A percentile compares a stretch with the other conserved stretches of the same genome.
phyloP scores from a whole-genome alignment of 1,140 invertebrate genomes.

The Drosophila tristis region DNA sequence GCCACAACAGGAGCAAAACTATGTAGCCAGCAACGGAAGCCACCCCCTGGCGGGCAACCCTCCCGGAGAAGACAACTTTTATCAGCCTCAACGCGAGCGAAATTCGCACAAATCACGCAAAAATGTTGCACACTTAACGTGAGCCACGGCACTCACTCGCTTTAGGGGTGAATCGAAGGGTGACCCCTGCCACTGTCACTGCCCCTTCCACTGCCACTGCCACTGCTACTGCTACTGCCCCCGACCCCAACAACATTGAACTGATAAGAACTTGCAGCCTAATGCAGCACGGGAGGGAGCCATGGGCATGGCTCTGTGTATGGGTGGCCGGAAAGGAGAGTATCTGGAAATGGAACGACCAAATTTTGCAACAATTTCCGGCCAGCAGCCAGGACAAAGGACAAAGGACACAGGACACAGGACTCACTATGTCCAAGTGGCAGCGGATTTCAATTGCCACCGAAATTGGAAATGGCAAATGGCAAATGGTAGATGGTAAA shows the following conservation, averaged over 20 bases:
- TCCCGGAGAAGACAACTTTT: slow-evolving; percentile 38
- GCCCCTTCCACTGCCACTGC: too few relatives aligned
- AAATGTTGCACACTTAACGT: slow-evolving; percentile 79
- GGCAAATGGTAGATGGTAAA: background rate
- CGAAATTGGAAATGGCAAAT: background rate
- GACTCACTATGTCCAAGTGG: slow-evolving; percentile 54
- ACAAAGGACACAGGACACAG: slow-evolving; percentile 33
- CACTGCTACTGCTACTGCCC: too few relatives aligned
- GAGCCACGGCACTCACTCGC: slow-evolving; percentile 25
- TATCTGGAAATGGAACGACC: slow-evolving; percentile 23
- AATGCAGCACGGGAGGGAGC: slow-evolving; percentile 55
- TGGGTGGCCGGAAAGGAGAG: slow-evolving; percentile 6
- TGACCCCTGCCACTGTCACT: slow-evolving; percentile 23
- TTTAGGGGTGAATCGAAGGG: slow-evolving; percentile 58
- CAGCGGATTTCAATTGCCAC: slow-evolving; percentile 72
- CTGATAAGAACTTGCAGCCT: slow-evolving; percentile 78
- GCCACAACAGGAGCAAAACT: slow-evolving; percentile 55
- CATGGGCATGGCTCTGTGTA: too few relatives aligned
- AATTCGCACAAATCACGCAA: slow-evolving; percentile 80
- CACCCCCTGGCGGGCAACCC: slow-evolving; percentile 11
- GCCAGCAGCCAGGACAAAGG: slow-evolving; percentile 29
- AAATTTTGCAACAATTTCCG: slow-evolving; percentile 73
- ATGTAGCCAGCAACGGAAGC: slow-evolving; percentile 11
- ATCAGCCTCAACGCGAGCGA: slow-evolving; percentile 55
- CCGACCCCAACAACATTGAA: slow-evolving; percentile 1